Evolutionary conservation across 2,113 vertebrate genomes (phyloP), one percentile per base, ranked within the genome.

Genomic region (Osmerus eperlanus): DNA sequence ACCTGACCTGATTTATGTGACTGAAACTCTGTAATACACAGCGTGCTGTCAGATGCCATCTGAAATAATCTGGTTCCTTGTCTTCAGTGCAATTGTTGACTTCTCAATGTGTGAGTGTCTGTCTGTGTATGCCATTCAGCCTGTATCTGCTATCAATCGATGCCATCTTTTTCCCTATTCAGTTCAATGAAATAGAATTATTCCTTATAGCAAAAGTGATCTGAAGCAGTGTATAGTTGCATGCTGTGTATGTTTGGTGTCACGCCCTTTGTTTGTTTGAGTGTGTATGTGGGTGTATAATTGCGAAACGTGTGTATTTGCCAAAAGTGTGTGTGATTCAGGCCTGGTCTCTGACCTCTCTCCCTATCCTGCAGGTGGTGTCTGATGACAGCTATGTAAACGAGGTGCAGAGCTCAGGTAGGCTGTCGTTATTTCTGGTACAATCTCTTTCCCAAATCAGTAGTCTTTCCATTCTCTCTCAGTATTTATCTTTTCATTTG

Each of bases 391-490:
- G 89, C 70, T 93, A 92, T 81, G 82, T 93, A 81, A 92, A 93
- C 58, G 88, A 90, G 71, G 90, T 93, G 81, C 91, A 91, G 86
- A 91, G 89, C 85, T 90, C 91, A 88, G 92, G 92, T 93, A 83
- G 82, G 90, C 66, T 14, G 56, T 71, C 67, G 55, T 65, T 51
- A n/a, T 36, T 36, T 36, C 32, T 36, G 32, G 32, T 1, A 36
- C 32, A 36, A 36, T 36, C 53, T 21, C 16, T 3, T 4, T 58
- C 67, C 51, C 19, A 36, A 47, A 51, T 16, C 19, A 51, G 47
- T n/a, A 56, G 15, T 16, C 15, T 18, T 15, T 11, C 36, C 9
- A 29, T 19, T n/a, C 47, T 55, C 13, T 53, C 47, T 12, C 16
- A 18, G 16, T 5, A 13, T 54, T 18, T 3, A 21, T 63, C 14